Conservation (phyloP, 1,140 invertebrate species). For the Caenorhabditis brenneri region DNA sequence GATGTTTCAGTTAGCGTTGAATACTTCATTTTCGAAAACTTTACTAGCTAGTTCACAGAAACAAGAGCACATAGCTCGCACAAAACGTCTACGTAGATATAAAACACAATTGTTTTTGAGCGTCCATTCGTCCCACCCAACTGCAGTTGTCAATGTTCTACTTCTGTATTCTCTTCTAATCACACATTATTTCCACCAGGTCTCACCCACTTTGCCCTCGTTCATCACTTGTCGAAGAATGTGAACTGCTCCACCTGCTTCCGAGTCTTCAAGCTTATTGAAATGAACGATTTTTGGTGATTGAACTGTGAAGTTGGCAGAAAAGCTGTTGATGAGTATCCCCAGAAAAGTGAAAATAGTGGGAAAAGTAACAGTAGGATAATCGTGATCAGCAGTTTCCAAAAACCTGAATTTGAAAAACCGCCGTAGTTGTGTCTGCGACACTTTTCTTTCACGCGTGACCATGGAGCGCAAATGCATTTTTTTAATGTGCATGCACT, state of each 20-base stretch:
- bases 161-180: neutral
- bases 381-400: neutral
- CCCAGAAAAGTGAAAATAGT: too few species aligned
- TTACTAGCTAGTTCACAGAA: too few species aligned
- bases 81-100: conserved; percentile 6
- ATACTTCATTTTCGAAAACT: too few species aligned
- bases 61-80: neutral
- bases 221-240: neutral
- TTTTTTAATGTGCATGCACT: too few species aligned
- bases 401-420: neutral
- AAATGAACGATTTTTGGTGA: neutral
- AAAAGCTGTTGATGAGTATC: neutral
- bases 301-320: neutral
- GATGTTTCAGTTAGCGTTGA: too few species aligned
- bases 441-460: neutral
- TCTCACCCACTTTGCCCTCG: conserved; percentile 8
- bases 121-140: neutral
- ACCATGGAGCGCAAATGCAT: neutral
- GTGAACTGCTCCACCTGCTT: conserved; percentile 18
- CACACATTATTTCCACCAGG: neutral
- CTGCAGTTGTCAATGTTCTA: conserved; percentile 11
- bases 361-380: too few species aligned
- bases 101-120: conserved; percentile 30
- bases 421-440: neutral
- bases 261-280: neutral